Base-by-base conservation (phyloP, 1,140 invertebrate species). In the Drosophila jambulina region DNA sequence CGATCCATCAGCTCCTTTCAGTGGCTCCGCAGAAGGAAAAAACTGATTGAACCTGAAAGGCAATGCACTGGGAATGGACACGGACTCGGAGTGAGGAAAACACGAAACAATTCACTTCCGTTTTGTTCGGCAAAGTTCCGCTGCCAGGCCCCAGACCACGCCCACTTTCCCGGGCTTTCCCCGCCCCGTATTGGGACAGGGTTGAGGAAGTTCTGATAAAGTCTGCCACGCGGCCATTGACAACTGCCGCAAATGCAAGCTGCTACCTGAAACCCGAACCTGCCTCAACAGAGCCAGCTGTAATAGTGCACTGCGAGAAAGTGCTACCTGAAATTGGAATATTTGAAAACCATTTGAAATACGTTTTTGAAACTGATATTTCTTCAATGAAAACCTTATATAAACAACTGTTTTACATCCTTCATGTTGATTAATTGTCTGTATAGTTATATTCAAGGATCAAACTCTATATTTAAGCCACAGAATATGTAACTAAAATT, bases 161-260 rank as follows among this genome's bases (percentile, higher is more conserved):
- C 60, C 61, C 45, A 32, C 46, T 23, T 36, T 15, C 7, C 27
- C 34, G n/a, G 29, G 7, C 25, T 17, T 36, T 54, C 21, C 21
- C 10, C 15, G 34, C 21, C 63, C 32, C 40, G 23, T 25, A 48
- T 19, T 57, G 43, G 32, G 25, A 38, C 38, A 38, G 13, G 67
- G 67, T 58, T 72, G 53, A 69, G 40, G 48, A 48, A 62, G 54
- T 43, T n/a, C 69, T 63, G 81, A 83, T 84, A 80, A 65, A 80
- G 78, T 85, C 82, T 84, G 81, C 48, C 69, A 71, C 19, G 48
- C 64, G 57, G 23, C 67, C 67, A 87, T 76, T 80, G 79, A 80
- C 63, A 87, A 80, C 72, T 49, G 76, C 61, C 46, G 61, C 46
- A 58, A 76, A 32, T 59, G 62, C 63, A 60, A 57, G 46, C 17